Evolutionary conservation across 2,888 invertebrate genomes (phyloP).

Genomic region (Piscicola geometra): DNA sequence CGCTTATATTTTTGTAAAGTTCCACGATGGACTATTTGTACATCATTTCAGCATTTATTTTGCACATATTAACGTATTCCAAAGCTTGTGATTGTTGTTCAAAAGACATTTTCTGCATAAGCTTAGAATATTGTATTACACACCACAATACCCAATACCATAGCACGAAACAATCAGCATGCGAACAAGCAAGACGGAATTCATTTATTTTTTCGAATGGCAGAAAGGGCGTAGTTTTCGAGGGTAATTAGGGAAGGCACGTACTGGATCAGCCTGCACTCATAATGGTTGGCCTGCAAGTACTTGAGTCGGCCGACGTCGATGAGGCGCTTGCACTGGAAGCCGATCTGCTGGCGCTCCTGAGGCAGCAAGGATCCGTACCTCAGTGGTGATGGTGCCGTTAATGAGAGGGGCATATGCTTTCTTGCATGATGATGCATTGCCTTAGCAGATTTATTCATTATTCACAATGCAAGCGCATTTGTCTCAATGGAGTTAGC

Average conservation of each 20-base stretch:
- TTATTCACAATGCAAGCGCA: no score
- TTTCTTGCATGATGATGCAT: no score
- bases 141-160: no score
- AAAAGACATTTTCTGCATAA: no score
- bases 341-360: slow-evolving; percentile 65
- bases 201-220: slow-evolving; percentile 47
- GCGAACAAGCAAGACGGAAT: no score
- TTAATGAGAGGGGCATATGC: no score
- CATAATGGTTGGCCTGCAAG: slow-evolving; percentile 63
- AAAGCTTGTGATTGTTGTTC: slow-evolving; percentile 9
- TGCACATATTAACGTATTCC: neutral
- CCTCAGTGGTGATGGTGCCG: no score
- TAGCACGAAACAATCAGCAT: no score
- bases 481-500: no score
- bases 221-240: slow-evolving; percentile 76
- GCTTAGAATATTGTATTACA: no score
- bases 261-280: slow-evolving; percentile 65
- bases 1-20: slow-evolving; percentile 5
- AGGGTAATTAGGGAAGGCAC: slow-evolving; percentile 65
- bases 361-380: slow-evolving; percentile 46
- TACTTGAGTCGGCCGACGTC: slow-evolving; percentile 71
- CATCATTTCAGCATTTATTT: neutral
- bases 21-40: neutral
- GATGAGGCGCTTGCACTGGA: slow-evolving; percentile 70
- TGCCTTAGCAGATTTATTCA: no score